Base-by-base conservation (phyloP, 2,797 vertebrate species). In the Poeciliopsis gracilis region DNA sequence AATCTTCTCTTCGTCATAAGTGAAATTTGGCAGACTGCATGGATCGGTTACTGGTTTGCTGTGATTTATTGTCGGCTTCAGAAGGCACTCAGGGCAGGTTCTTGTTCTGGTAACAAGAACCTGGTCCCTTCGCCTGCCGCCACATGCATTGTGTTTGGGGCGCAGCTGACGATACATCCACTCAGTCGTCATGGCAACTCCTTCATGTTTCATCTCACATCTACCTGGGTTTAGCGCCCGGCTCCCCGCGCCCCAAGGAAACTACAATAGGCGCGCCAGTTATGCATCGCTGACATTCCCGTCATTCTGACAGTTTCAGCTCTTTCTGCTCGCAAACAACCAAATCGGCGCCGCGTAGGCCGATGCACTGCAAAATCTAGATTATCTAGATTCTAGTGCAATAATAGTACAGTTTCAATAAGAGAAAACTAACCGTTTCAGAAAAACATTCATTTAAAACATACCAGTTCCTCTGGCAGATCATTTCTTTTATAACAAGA, bases 271-370 rank as follows among this genome's bases (percentile, higher is more conserved):
- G 80, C 86, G 80, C 73, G 49, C 79, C 76, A 84, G 88, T 87
- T 81, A 79, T 87, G 79, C 92, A 91, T 95, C 90, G 76, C 87
- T 91, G n/a, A 83, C 94, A 95, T 96, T 94, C 95, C 93, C 76
- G 86, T 90, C 92, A 95, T 95, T 95, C 95, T 88, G 80, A 75
- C 82, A 73, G 82, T 84, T 91, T 92, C 83, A 89, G 86, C 92
- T 90, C 77, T 90, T 88, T 90, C 86, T 84, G 69, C 79, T 82
- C 55, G 87, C 72, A 89, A 72, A 86, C 86, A 84, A 79, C 78
- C 51, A 23, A 41, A 70, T 80, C 74, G 71, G 75, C 59, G 78
- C 69, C 76, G 43, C 73, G 78, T 78, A 57, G 80, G 47, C 73
- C 67, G 38, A 67, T 13, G 53, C 25, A 57, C 51, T 53, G 51